These are phyloP conservation scores for Suricata suricatta DNA, from an alignment of 2,113 vertebrate species.

Conservation along the genomic window DNA sequence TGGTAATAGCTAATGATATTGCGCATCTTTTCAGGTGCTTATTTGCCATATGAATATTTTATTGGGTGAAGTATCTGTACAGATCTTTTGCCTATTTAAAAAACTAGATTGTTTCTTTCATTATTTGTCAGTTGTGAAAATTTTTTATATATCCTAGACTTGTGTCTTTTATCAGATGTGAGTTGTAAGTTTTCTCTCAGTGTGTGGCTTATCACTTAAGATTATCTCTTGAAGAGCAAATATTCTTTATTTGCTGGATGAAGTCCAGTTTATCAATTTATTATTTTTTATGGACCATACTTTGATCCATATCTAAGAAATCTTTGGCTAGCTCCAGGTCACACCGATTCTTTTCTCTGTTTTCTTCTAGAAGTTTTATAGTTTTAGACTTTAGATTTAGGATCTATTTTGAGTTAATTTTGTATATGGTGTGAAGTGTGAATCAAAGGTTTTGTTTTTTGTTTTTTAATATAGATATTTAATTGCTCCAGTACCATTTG, in stretches of 20 bases:
- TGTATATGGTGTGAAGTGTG: neutral
- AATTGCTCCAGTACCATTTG: neutral
- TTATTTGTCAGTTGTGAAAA: neutral
- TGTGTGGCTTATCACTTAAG: neutral
- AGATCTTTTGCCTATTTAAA: neutral
- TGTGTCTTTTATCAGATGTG: neutral
- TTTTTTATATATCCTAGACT: neutral
- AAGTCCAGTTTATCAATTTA: neutral
- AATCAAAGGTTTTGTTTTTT: neutral
- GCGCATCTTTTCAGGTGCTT: neutral
- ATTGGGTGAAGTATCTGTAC: neutral
- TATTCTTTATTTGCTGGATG: neutral
- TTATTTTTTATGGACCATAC: neutral
- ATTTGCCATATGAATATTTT: neutral
- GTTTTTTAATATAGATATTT: neutral
- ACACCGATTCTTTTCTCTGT: neutral
- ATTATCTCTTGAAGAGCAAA: neutral
- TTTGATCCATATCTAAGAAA: neutral
- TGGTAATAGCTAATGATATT: neutral
- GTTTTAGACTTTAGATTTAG: neutral
- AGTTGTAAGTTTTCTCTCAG: neutral
- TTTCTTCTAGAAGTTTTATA: neutral
- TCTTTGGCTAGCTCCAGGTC: neutral
- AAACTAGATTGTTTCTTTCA: too few species aligned
- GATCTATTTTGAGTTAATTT: neutral